A percentile compares a stretch with the other conserved stretches of the same genome.
phyloP scores from a whole-genome alignment of 2,888 invertebrate species.

The Ochropleura leucogaster region DNA sequence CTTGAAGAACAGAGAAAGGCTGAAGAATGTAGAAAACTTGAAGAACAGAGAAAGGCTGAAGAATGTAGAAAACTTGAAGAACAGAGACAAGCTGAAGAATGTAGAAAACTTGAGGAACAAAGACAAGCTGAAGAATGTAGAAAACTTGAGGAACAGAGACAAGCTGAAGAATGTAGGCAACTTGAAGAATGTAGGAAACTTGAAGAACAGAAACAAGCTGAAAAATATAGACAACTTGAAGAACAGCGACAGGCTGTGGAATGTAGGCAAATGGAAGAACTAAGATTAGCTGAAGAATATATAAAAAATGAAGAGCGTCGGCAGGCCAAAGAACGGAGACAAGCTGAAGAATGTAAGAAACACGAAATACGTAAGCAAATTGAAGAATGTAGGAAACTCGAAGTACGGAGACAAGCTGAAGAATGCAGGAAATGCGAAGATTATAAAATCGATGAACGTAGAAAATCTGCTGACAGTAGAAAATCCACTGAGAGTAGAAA shows the following conservation, averaged over 20 bases:
- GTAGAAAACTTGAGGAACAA: neutral
- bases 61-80: neutral
- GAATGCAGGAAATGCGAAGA: conserved; percentile 4
- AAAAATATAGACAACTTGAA: neutral
- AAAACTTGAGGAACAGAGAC: neutral
- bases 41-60: neutral
- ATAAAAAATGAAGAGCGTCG: neutral
- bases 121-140: neutral
- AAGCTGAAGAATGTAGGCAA: neutral
- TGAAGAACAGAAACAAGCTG: neutral
- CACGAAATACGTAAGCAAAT: neutral
- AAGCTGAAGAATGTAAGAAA: neutral
- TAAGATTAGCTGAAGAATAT: neutral
- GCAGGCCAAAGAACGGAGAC: neutral
- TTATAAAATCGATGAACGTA: neutral
- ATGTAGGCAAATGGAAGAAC: neutral
- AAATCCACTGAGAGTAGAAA: neutral
- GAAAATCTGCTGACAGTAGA: neutral
- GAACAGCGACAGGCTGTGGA: neutral
- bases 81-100: neutral
- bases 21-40: neutral
- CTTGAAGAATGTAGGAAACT: neutral
- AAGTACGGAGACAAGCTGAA: neutral
- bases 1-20: neutral
- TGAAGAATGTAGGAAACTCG: conserved; percentile 4